Percentiles rank a stretch among this genome's conserved stretches.
phyloP scores from a whole-genome alignment of 2,888 invertebrate genomes.

The Atrina japonica region DNA sequence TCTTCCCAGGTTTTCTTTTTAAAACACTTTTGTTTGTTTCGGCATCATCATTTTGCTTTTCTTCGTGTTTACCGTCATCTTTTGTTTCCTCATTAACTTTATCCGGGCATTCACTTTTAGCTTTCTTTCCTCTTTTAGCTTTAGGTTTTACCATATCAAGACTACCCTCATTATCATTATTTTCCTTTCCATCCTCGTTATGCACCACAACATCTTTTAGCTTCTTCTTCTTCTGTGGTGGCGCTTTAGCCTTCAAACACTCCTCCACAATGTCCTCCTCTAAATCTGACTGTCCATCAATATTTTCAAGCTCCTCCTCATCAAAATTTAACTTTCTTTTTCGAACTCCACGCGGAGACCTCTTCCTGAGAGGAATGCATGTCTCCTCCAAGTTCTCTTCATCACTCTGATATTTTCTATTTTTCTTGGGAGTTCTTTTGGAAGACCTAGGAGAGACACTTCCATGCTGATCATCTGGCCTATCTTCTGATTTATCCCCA shows the following conservation, averaged over 20 bases:
- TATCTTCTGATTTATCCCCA: conserved; percentile 9
- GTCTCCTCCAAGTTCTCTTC: conserved; percentile 35
- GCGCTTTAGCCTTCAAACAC: conserved; percentile 17
- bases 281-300: conserved; percentile 17
- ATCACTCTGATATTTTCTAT: conserved; percentile 45
- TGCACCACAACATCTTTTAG: background rate
- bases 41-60: conserved; percentile 15
- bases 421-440: conserved; percentile 43
- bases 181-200: conserved; percentile 3
- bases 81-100: conserved; percentile 40
- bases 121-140: conserved; percentile 40
- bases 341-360: conserved; percentile 30
- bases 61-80: conserved; percentile 47
- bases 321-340: conserved; percentile 36
- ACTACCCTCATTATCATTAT: conserved; percentile 32
- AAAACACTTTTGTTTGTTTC: conserved; percentile 27
- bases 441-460: conserved; percentile 38
- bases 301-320: conserved; percentile 37
- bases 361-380: conserved; percentile 24
- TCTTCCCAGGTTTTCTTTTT: conserved; percentile 33
- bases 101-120: conserved; percentile 41
- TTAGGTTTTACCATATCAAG: conserved; percentile 24
- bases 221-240: conserved; percentile 47
- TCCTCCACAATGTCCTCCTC: conserved; percentile 42
- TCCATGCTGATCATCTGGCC: conserved; percentile 14